Conservation (phyloP, 2,888 invertebrate genomes). For the Encarsia formosa region DNA sequence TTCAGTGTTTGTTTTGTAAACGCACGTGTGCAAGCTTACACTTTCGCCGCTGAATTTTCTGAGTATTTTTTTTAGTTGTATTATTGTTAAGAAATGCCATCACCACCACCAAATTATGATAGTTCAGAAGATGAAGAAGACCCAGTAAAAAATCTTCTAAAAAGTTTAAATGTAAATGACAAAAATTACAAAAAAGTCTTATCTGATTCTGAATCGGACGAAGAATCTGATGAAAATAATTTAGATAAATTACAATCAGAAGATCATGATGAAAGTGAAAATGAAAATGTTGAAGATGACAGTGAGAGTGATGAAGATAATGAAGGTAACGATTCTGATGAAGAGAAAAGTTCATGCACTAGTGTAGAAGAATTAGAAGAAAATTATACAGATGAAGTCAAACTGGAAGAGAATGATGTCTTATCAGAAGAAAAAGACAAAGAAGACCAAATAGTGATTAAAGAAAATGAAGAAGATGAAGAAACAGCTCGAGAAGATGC, state of each 20-base stretch:
- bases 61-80: too few relatives aligned
- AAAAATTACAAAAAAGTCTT: conserved; percentile 40
- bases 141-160: conserved; percentile 55
- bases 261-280: conserved; percentile 24
- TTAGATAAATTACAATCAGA: conserved; percentile 26
- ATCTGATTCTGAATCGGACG: conserved; percentile 44
- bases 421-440: conserved; percentile 18
- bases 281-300: conserved; percentile 21
- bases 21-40: too few relatives aligned
- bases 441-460: conserved; percentile 24
- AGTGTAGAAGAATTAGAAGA: conserved; percentile 20
- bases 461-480: conserved; percentile 43
- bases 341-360: background rate
- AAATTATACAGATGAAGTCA: conserved; percentile 26
- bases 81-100: too few relatives aligned
- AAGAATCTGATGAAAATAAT: conserved; percentile 26
- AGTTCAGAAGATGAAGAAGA: conserved; percentile 52
- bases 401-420: conserved; percentile 25
- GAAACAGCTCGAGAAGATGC: conserved; percentile 48
- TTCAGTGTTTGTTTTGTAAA: too few relatives aligned
- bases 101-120: conserved; percentile 49
- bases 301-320: conserved; percentile 16
- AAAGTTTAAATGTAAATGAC: conserved; percentile 46
- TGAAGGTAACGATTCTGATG: conserved; percentile 29
- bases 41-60: too few relatives aligned